These are phyloP conservation scores for Caenorhabditis panamensis DNA, from an alignment of 2,888 invertebrate species.

Conservation along the genomic window DNA sequence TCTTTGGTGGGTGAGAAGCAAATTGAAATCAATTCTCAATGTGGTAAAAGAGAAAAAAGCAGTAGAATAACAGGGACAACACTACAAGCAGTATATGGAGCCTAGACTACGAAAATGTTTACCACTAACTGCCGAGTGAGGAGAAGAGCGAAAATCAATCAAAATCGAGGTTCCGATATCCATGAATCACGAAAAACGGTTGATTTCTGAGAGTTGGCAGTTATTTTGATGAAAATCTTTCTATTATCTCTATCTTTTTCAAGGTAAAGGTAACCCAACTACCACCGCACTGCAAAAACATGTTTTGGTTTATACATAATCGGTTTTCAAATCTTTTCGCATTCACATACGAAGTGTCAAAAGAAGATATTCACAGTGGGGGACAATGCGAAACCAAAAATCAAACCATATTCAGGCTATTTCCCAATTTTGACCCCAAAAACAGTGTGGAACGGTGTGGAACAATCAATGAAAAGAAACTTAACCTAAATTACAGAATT, in stretches of 20 bases:
- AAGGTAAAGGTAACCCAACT: neutral
- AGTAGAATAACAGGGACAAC: neutral
- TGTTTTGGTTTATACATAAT: constrained; percentile 33
- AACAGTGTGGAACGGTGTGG: too few species aligned
- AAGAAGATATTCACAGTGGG: neutral
- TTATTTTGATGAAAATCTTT: neutral
- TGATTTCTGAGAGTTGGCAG: too few species aligned
- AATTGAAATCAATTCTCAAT: neutral
- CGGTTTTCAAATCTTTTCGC: constrained; percentile 7
- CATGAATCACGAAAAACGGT: too few species aligned
- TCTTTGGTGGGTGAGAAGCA: constrained; percentile 5
- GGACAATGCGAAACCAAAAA: constrained; percentile 2
- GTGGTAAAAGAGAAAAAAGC: neutral
- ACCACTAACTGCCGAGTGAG: too few species aligned
- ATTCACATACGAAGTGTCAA: neutral
- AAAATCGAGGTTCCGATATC: too few species aligned
- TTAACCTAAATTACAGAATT: too few species aligned
- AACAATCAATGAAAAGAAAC: too few species aligned
- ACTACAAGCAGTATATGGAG: too few species aligned
- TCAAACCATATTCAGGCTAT: neutral
- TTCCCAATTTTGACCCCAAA: too few species aligned
- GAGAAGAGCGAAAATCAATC: too few species aligned
- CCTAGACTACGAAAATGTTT: too few species aligned
- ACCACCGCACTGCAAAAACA: constrained; percentile 4
- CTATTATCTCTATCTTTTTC: neutral